phyloP scores from a whole-genome alignment of 2,113 vertebrate genomes.

The Anas platyrhynchos region DNA sequence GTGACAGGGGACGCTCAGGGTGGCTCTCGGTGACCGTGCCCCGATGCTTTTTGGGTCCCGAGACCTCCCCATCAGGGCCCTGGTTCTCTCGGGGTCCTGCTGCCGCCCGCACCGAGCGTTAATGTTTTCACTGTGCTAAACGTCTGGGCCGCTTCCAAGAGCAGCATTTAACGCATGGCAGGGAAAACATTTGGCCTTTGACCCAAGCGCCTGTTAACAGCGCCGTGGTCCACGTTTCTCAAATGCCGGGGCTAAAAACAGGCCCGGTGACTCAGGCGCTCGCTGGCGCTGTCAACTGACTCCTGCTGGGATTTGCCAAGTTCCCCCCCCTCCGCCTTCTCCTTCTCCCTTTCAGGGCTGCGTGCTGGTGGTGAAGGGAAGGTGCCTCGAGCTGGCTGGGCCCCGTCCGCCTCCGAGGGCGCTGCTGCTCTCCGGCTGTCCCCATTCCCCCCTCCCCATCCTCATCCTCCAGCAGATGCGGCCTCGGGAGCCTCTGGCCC shows the following conservation, averaged over 20 bases:
- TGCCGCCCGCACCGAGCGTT: background rate
- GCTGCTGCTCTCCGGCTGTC: accelerated
- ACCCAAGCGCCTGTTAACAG: conserved; percentile 41
- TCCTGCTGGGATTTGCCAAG: conserved; percentile 5
- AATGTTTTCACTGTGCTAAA: conserved; percentile 18
- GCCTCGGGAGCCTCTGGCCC: background rate
- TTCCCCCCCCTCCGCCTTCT: background rate
- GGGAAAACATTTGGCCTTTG: conserved; percentile 58
- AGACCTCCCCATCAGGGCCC: accelerated
- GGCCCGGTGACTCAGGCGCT: conserved; percentile 41
- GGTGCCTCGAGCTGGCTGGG: background rate
- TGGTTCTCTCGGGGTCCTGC: background rate
- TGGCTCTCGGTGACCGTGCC: background rate
- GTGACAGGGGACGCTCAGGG: background rate
- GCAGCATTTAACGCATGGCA: background rate
- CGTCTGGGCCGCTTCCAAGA: conserved; percentile 25
- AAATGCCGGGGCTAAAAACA: conserved; percentile 52
- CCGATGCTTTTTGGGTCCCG: background rate
- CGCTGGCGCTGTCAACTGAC: background rate
- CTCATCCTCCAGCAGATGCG: background rate
- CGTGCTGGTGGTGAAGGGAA: accelerated
- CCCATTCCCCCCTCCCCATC: background rate
- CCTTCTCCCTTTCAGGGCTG: conserved; percentile 17
- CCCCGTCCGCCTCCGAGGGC: background rate
- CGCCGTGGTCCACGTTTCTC: background rate